Base-by-base conservation (phyloP, 2,797 vertebrate species). In the Podarcis lilfordi region DNA sequence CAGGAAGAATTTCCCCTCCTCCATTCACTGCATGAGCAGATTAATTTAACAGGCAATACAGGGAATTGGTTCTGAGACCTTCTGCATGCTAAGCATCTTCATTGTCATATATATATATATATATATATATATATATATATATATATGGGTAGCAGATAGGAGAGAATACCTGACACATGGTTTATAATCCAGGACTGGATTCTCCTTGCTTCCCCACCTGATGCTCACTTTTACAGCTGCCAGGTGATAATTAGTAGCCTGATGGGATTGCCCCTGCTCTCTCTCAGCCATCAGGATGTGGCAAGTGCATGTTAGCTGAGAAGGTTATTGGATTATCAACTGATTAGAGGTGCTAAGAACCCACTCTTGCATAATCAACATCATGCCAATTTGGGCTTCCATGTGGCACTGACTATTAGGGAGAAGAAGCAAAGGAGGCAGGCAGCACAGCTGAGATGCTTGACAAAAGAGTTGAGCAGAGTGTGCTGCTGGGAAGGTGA, bases 251-350 rank as follows among this genome's bases (percentile, higher is more conserved):
- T 91, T 89, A 94, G 86, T 86, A 76, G 71, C 76, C 1, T 23
- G 0, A 76, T 0, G 4, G 81, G 89, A 92, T 91, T 92, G 91
- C 83, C 88, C 94, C 89, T 92, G 90, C 78, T 92, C 92, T 93
- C 94, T 89, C 84, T 66, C 25, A 10, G 89, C 27, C 0, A 85
- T 89, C 66, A 89, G 85, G 93, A 95, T 87, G 89, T 74, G 88
- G 77, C 88, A 94, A 23, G 92, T 77, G 85, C 84, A 69, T 91
- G 92, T 94, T 91, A 89, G 92, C 93, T 93, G 91, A 92, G 92
- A 92, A 92, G 89, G 89, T 95, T 93, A 96, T 95, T 95, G 94
- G 95, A 95, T 96, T 95, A 95, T 91, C 93, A 94, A 59, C 92
- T 91, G 92, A 95, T 95, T 95, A 96, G 91, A 92, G 90, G 89